Evolutionary conservation across 2,888 invertebrate genomes (phyloP).

Genomic region (Andrena flavipes): DNA sequence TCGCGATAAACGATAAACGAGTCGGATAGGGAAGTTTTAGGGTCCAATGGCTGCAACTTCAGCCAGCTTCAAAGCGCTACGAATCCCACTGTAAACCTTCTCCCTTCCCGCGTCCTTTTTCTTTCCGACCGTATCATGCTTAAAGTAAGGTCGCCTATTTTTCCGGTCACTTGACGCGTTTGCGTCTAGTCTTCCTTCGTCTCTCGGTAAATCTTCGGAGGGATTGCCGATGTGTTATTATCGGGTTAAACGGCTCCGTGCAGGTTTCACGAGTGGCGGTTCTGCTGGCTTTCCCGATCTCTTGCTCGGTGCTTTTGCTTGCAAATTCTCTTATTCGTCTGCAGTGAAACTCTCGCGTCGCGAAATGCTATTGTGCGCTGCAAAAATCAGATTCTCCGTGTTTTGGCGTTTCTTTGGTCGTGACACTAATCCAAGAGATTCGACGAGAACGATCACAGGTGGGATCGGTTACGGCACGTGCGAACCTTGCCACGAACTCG

Average conservation of each 20-base stretch:
- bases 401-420: neutral
- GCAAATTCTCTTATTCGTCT: no score
- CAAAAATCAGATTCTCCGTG: neutral
- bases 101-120: constrained; percentile 11
- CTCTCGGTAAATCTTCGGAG: neutral
- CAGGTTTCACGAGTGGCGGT: neutral
- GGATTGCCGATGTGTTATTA: neutral
- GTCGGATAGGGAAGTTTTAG: neutral
- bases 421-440: neutral
- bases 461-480: constrained; percentile 16
- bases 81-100: neutral
- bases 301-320: neutral
- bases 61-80: neutral
- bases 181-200: no score
- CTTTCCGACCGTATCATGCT: neutral
- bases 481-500: constrained; percentile 38
- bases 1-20: neutral
- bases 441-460: neutral
- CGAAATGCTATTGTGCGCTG: no score
- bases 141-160: neutral
- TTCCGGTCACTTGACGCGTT: neutral
- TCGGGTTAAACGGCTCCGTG: neutral
- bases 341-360: no score
- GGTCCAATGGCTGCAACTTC: neutral
- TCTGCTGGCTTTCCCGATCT: neutral